Base-by-base conservation (phyloP, 2,113 vertebrate genomes). In the Indicator maculatus region DNA sequence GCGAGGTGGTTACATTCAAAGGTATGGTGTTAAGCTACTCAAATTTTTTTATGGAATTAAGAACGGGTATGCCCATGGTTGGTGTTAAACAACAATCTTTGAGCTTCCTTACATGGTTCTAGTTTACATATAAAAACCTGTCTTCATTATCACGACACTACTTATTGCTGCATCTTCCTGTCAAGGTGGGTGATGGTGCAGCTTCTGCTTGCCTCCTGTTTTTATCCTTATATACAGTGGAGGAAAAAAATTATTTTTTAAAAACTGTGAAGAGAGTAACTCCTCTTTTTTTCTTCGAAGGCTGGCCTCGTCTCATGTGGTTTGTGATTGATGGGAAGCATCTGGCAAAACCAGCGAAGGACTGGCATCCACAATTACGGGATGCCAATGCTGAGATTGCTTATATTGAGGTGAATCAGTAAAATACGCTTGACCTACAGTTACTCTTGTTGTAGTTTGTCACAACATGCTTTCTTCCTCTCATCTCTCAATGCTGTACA, bases 311-410 rank as follows among this genome's bases (percentile, higher is more conserved):
- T 55, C 97, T 99, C 11, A 93, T 98, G 89, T 99, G 99, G 99
- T 99, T 99, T 95, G 99, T 99, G 93, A 99, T 99, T 26, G 99
- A 99, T 90, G 99, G 99, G 89, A 99, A 99, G 83, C 99, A 99
- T 91, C 98, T 99, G 83, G 98, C 98, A 39, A 99, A 99, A 89
- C 99, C 99, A 60, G 91, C 99, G 6, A 99, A 99, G 97, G 99
- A 99, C 92, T 99, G 99, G 99, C 97, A 98, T 64, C 98, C 99
- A 0, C 90, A 96, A 56, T 90, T 98, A 45, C 97, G 97, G 89
- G 99, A 99, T 52, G 97, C 98, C 72, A 97, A 97, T 90, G 90
- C 98, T 12, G 98, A 98, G 69, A 98, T 98, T 1, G 99, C 99
- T 53, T 99, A 99, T 82, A 99, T 99, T 7, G 99, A 99, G 98